Evolutionary conservation across 2,888 invertebrate genomes (phyloP).

Genomic region (Drosophila meridiana): DNA sequence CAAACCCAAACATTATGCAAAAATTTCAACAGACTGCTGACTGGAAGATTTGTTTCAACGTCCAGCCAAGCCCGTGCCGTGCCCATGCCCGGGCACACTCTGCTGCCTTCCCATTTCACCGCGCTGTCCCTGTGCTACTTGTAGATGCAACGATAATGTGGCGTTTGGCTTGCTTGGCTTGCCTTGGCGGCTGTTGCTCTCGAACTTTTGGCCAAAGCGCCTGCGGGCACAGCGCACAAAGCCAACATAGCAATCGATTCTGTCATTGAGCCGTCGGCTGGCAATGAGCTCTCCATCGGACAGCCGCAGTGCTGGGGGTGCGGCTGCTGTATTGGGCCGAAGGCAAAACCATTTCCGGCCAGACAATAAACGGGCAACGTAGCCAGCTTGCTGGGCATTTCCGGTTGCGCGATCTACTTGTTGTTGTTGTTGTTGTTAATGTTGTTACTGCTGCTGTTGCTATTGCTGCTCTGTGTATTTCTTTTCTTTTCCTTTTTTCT

Average conservation of each 20-base stretch:
- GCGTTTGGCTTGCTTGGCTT: slow-evolving; percentile 24
- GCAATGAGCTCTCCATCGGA: slow-evolving; percentile 55
- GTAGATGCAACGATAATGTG: slow-evolving; percentile 61
- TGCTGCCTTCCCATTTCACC: neutral
- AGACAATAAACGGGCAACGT: slow-evolving; percentile 72
- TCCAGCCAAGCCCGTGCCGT: slow-evolving; percentile 1
- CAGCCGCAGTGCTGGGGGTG: slow-evolving; percentile 26
- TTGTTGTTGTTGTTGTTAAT: slow-evolving; percentile 43
- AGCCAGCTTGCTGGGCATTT: slow-evolving; percentile 67
- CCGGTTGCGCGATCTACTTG: slow-evolving; percentile 51
- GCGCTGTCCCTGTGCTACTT: slow-evolving; percentile 7
- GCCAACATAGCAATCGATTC: slow-evolving; percentile 61
- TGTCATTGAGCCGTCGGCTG: slow-evolving; percentile 55
- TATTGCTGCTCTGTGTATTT: slow-evolving; percentile 31
- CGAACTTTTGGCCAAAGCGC: slow-evolving; percentile 37
- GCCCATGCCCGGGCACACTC: neutral
- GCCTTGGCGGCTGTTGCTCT: slow-evolving; percentile 25
- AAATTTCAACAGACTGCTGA: slow-evolving; percentile 27
- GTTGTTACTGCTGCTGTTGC: slow-evolving; percentile 36
- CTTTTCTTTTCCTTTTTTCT: slow-evolving; percentile 14
- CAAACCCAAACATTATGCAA: slow-evolving; percentile 31
- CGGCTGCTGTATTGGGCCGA: slow-evolving; percentile 46
- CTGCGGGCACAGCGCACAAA: slow-evolving; percentile 44
- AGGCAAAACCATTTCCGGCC: slow-evolving; percentile 78
- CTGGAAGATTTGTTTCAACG: slow-evolving; percentile 43